phyloP scores from a whole-genome alignment of 1,140 invertebrate species.

The Leptinotarsa lineolata region DNA sequence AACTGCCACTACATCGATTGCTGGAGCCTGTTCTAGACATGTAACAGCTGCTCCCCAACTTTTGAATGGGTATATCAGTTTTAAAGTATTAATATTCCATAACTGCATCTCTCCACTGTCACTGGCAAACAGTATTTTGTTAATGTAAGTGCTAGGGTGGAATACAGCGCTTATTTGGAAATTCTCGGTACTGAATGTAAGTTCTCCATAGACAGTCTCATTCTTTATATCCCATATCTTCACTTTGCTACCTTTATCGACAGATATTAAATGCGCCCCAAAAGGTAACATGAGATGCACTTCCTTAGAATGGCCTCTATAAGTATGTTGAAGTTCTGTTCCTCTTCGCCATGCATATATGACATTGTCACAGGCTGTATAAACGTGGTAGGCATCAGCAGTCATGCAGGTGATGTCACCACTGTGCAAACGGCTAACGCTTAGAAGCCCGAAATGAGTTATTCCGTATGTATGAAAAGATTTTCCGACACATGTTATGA shows the following conservation, averaged over 20 bases:
- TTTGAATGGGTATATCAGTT: constrained; percentile 79
- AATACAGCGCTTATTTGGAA: constrained; percentile 80
- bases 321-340: constrained; percentile 82
- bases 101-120: constrained; percentile 85
- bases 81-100: constrained; percentile 86
- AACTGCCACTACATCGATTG: constrained; percentile 86
- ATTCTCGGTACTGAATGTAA: constrained; percentile 70
- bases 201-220: constrained; percentile 69
- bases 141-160: constrained; percentile 92
- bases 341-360: constrained; percentile 89
- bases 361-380: constrained; percentile 77
- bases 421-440: constrained; percentile 79
- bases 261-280: constrained; percentile 80
- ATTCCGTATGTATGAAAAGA: constrained; percentile 91
- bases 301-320: constrained; percentile 73
- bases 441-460: constrained; percentile 79
- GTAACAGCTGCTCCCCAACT: constrained; percentile 76
- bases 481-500: constrained; percentile 88
- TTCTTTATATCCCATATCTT: constrained; percentile 85
- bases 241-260: constrained; percentile 78
- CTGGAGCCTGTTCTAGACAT: constrained; percentile 82
- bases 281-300: constrained; percentile 86
- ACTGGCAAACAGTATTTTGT: constrained; percentile 93
- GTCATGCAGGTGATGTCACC: constrained; percentile 82
- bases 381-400: constrained; percentile 80